These are phyloP conservation scores for Hemibagrus guttatus DNA, from an alignment of 2,797 vertebrate species.

Conservation along the genomic window DNA sequence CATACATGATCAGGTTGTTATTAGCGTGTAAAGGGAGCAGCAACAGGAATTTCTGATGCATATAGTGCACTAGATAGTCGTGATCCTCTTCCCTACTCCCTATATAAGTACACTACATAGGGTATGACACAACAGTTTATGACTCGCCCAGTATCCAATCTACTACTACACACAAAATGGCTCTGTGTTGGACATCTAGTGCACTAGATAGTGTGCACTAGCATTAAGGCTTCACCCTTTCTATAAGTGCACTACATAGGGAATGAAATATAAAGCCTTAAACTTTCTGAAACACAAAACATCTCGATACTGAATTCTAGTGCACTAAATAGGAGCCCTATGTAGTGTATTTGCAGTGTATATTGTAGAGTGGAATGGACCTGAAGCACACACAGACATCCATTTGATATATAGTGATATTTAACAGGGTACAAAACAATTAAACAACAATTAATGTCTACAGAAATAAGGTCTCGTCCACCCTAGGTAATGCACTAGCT, in stretches of 20 bases:
- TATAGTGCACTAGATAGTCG: background rate
- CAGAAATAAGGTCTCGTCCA: background rate
- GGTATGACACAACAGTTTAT: background rate
- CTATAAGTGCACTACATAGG: background rate
- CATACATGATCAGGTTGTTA: background rate
- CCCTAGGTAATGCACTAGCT: background rate
- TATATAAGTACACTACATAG: background rate
- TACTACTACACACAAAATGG: background rate
- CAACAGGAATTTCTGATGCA: background rate
- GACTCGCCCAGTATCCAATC: background rate
- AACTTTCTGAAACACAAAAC: background rate
- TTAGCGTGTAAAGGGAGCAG: background rate
- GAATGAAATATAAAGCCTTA: too few species aligned
- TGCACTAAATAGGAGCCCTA: background rate
- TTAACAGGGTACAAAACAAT: background rate
- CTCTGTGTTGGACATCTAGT: background rate
- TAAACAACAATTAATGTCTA: background rate
- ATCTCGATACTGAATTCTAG: background rate
- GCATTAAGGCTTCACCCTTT: background rate
- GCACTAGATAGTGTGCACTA: background rate
- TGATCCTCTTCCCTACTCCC: background rate
- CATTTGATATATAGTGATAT: background rate
- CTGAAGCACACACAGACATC: background rate
- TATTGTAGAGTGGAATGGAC: background rate
- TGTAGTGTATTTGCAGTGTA: background rate